These are phyloP conservation scores for Lasioglossum oenotherae DNA, from an alignment of 2,888 invertebrate species.

Conservation along the genomic window DNA sequence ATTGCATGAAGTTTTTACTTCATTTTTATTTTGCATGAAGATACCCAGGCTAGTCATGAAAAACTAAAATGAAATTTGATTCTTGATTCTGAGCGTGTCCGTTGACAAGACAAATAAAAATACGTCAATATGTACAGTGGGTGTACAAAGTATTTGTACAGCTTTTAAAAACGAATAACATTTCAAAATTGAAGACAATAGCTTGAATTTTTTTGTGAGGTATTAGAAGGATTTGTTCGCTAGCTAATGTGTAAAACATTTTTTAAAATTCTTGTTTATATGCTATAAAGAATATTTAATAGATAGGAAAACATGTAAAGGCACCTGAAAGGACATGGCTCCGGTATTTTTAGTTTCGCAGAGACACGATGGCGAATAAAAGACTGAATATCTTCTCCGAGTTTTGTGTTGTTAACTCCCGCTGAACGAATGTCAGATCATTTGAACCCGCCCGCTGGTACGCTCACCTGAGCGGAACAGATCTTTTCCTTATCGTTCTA, in stretches of 20 bases:
- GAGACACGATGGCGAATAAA: neutral
- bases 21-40: neutral
- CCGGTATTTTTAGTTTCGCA: neutral
- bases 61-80: neutral
- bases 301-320: neutral
- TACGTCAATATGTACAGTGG: no score
- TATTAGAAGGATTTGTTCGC: no score
- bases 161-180: no score
- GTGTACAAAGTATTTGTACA: no score
- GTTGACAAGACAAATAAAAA: neutral
- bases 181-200: no score
- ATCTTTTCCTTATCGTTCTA: slow-evolving; percentile 14
- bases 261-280: neutral
- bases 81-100: neutral
- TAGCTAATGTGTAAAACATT: no score
- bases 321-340: neutral
- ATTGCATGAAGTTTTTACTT: no score
- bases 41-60: neutral
- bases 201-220: no score
- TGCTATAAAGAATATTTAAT: neutral
- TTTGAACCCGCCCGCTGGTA: neutral
- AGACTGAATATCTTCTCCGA: neutral
- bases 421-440: neutral
- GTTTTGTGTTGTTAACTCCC: neutral
- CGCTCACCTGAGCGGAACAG: slow-evolving; percentile 11